Base-by-base conservation (phyloP, 2,888 invertebrate genomes). In the Kryphioiulus occultus region DNA sequence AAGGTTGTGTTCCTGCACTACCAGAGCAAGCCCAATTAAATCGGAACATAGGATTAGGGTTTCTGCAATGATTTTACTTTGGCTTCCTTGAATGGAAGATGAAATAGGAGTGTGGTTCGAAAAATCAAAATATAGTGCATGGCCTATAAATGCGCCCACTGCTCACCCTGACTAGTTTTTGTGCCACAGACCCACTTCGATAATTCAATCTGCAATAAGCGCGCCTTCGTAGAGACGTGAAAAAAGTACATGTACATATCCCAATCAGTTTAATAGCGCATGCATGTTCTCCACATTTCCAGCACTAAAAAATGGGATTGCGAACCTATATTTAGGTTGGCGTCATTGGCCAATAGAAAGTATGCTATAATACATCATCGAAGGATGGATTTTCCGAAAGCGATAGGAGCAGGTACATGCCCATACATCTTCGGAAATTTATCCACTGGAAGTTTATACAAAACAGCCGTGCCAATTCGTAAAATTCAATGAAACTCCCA, bases 191-290 rank as follows among this genome's bases (percentile, higher is more conserved):
- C 68, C 53, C n/a, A 53, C 53, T 53, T 53, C 68, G 68, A 68
- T 68, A 68, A 68, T 68, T 68, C 68, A 68, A 68, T 68, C 26
- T n/a, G 68, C 26, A 68, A 68, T 68, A 68, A 68, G 68, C 19
- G 53, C 3, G 26, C 26, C 26, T 68, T 68, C 68, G 10, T 26
- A 68, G 35, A 2, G n/a, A n/a, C n/a, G n/a, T n/a, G n/a, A 4
- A 68, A 22, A 26, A 68, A 26, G 19, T 26, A 26, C 68, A 44
- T 35, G n/a, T n/a, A n/a, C 19, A n/a, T 17, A 68, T 26, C 0
- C 68, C 26, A 68, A 68, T 68, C 68, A 68, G 68, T 68, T 68
- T 68, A 68, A 68, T 68, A 10, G 68, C 68, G 22, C 53, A 53
- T 53, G 53, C 53, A n/a, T 19, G 53, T 53, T 53, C 53, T 53